A percentile compares a stretch with the other conserved stretches of the same genome.
Conservation (phyloP, 2,113 vertebrate genomes). For the Epinephelus lanceolatus region DNA sequence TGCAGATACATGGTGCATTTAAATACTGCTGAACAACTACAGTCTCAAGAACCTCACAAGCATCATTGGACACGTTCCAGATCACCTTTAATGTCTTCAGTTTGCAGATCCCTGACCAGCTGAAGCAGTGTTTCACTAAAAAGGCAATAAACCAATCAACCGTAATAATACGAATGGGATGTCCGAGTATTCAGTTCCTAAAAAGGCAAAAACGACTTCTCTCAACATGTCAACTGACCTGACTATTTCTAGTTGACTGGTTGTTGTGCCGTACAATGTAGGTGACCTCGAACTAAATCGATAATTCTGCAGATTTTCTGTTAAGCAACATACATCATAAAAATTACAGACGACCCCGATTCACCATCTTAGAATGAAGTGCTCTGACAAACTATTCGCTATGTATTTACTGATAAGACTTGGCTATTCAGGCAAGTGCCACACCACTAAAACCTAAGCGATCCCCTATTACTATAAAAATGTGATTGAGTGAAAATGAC, state of each 20-base stretch:
- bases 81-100: slow-evolving; percentile 33
- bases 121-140: slow-evolving; percentile 8
- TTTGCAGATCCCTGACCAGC: neutral
- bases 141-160: slow-evolving; percentile 5
- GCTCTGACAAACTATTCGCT: slow-evolving; percentile 4
- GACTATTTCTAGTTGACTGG: neutral
- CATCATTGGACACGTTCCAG: slow-evolving; percentile 21
- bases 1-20: slow-evolving; percentile 47
- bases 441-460: neutral
- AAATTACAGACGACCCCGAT: slow-evolving; percentile 8
- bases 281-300: neutral
- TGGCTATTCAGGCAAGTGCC: neutral
- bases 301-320: neutral
- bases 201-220: neutral
- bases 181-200: neutral
- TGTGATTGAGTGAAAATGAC: slow-evolving; percentile 23
- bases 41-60: slow-evolving; percentile 32
- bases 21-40: slow-evolving; percentile 32
- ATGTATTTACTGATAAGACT: neutral
- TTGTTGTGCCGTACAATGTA: neutral
- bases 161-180: neutral
- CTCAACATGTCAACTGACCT: neutral
- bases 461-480: neutral
- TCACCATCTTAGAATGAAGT: neutral
- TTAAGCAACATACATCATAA: slow-evolving; percentile 2